These are phyloP conservation scores for Microplitis mediator DNA, from an alignment of 1,140 invertebrate genomes.

Conservation along the genomic window DNA sequence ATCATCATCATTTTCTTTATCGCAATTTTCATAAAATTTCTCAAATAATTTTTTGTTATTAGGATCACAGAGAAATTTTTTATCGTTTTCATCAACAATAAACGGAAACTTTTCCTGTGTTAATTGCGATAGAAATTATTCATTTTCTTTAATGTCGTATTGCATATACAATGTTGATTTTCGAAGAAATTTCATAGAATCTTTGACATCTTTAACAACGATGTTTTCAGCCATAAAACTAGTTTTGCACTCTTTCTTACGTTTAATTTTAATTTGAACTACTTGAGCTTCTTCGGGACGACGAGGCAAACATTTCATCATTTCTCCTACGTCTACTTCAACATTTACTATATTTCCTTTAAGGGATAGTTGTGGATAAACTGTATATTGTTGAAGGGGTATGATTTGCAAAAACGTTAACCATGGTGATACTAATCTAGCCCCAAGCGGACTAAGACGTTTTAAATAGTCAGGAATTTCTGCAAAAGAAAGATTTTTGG, in stretches of 20 bases:
- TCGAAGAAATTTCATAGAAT: background rate
- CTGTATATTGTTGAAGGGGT: background rate
- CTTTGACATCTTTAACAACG: background rate
- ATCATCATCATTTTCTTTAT: background rate
- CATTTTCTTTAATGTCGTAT: background rate
- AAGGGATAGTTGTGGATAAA: conserved; percentile 17
- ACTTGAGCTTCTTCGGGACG: background rate
- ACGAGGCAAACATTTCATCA: conserved; percentile 5
- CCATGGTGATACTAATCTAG: conserved; percentile 4
- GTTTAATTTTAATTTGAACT: no score
- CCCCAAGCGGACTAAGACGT: background rate
- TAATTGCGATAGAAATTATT: background rate
- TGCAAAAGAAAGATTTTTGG: conserved; percentile 1
- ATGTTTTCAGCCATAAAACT: no score
- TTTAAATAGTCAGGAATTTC: background rate
- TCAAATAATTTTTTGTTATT: background rate
- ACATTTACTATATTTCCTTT: conserved; percentile 20
- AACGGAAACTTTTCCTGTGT: background rate
- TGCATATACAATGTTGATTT: background rate
- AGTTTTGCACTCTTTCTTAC: no score
- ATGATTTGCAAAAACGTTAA: conserved; percentile 7
- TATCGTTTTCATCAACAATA: background rate
- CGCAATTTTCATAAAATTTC: background rate
- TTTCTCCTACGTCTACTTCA: conserved; percentile 11
- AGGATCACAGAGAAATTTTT: background rate